Percentiles rank a stretch among this genome's conserved stretches.
Evolutionary conservation across 2,888 invertebrate genomes (phyloP).

Genomic region (Hydrotaea diabolus): DNA sequence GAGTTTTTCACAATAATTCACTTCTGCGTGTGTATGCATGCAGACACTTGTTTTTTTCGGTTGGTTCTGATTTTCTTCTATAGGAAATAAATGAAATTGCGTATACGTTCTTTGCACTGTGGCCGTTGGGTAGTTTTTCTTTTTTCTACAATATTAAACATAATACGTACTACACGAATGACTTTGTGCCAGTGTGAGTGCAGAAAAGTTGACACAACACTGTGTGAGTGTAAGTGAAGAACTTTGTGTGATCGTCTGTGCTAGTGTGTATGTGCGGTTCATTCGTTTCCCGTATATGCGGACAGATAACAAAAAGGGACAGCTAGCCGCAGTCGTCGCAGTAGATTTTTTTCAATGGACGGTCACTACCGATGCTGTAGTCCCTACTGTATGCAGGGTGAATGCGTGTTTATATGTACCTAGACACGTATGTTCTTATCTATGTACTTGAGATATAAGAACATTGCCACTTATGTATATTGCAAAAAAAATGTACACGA

Average conservation of each 20-base stretch:
- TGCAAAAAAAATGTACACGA: not conserved
- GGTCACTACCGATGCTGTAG: not conserved
- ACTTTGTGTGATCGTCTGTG: not conserved
- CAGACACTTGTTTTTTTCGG: not conserved
- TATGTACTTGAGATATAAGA: not conserved
- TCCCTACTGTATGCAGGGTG: too few relatives aligned
- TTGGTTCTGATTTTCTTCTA: not conserved
- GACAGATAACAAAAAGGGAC: conserved; percentile 45
- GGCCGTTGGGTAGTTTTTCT: not conserved
- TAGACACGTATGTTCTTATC: not conserved
- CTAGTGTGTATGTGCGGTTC: conserved; percentile 19
- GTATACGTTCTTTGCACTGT: not conserved
- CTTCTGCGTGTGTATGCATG: not conserved
- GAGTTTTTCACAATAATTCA: conserved; percentile 6
- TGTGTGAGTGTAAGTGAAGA: not conserved
- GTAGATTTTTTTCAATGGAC: not conserved
- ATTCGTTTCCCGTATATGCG: conserved; percentile 54
- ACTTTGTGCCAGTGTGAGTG: conserved; percentile 10
- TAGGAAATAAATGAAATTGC: conserved; percentile 53
- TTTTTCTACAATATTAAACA: not conserved
- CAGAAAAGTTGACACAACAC: not conserved
- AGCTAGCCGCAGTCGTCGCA: not conserved
- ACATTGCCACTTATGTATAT: not conserved
- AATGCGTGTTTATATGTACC: not conserved
- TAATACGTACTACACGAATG: not conserved